A percentile compares a stretch with the other conserved stretches of the same genome.
Conservation (phyloP, 2,113 vertebrate species). For the Passer domesticus region DNA sequence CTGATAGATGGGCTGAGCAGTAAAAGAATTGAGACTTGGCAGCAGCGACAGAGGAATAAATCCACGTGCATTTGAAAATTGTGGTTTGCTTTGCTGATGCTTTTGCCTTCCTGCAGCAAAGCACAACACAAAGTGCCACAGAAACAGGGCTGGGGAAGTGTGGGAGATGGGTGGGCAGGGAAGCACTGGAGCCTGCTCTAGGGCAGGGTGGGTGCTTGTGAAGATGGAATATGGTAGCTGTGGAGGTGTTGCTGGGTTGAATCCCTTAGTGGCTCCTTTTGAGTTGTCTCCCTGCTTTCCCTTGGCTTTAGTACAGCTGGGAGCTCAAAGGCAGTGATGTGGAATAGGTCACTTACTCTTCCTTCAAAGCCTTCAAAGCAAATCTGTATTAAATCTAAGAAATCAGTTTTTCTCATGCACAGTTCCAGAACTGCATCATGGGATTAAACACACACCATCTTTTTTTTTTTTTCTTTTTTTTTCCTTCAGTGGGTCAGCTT, state of each 20-base stretch:
- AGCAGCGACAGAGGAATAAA: not conserved
- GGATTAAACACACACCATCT: not conserved
- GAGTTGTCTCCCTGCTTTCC: not conserved
- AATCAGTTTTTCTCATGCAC: not conserved
- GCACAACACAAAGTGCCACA: fast-evolving
- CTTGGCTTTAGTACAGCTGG: not conserved
- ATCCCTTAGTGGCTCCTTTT: not conserved
- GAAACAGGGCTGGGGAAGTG: not conserved
- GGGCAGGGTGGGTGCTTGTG: not conserved
- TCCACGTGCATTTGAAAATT: not conserved
- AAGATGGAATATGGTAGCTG: not conserved
- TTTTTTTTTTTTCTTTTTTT: no score
- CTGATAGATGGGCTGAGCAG: not conserved
- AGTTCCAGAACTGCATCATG: not conserved
- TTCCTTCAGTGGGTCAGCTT: not conserved
- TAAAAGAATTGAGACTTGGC: not conserved
- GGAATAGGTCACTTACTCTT: not conserved
- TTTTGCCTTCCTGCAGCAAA: not conserved
- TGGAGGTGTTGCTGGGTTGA: not conserved
- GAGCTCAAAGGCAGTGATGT: not conserved
- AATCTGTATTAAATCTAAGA: not conserved
- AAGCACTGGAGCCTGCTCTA: not conserved
- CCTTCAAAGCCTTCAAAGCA: not conserved
- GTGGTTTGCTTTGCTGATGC: not conserved
- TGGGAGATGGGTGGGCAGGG: not conserved